Evolutionary conservation across 2,113 vertebrate genomes (phyloP).

Genomic region (Rhabdornis inornatus): DNA sequence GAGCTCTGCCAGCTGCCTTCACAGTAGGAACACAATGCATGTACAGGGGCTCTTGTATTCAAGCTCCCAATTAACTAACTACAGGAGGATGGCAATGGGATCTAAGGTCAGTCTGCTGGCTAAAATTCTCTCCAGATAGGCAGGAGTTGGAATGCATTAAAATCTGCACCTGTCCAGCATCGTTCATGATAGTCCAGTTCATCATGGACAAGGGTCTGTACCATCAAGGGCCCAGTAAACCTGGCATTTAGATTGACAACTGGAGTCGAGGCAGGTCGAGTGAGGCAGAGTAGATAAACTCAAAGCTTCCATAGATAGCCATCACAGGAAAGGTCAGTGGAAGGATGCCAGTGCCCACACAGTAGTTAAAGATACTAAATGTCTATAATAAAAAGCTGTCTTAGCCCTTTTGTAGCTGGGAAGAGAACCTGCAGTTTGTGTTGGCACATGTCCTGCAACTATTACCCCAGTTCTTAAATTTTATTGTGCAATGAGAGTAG

Average conservation of each 20-base stretch:
- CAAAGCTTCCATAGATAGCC: not conserved
- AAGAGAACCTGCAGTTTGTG: not conserved
- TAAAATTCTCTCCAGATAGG: not conserved
- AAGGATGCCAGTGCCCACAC: not conserved
- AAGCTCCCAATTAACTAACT: not conserved
- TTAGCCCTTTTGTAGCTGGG: not conserved
- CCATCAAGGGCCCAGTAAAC: not conserved
- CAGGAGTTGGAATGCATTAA: not conserved
- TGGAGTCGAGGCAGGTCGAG: accelerated
- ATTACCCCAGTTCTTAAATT: not conserved
- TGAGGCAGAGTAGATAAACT: not conserved
- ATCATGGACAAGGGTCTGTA: not conserved
- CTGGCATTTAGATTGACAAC: not conserved
- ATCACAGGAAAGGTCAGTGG: not conserved
- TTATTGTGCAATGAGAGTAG: not conserved
- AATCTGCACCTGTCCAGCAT: not conserved
- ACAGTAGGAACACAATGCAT: accelerated
- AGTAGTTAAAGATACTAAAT: not conserved
- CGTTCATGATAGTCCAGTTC: not conserved
- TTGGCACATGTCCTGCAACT: not conserved
- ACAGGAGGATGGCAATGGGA: not conserved
- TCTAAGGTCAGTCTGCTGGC: not conserved
- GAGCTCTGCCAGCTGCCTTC: not conserved
- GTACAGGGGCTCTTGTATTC: not conserved
- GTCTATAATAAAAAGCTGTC: not conserved